Conservation (phyloP, 2,113 vertebrate genomes). For the Catagonus wagneri region DNA sequence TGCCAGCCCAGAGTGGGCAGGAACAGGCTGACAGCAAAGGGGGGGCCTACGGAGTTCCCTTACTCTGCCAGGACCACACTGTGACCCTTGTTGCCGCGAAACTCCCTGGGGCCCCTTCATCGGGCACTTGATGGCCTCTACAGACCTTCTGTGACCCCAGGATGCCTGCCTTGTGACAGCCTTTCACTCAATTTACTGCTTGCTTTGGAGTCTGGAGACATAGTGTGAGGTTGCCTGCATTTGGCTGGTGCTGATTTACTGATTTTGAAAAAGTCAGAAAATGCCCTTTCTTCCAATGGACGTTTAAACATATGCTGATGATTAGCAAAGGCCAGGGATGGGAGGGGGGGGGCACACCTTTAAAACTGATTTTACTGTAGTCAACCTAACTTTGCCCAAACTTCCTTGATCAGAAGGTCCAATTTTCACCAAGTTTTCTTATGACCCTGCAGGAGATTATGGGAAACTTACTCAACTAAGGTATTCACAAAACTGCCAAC, state of each 20-base stretch:
- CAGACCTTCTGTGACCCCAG: background rate
- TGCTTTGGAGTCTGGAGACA: background rate
- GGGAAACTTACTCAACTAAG: background rate
- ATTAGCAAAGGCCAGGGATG: background rate
- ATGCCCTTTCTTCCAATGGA: background rate
- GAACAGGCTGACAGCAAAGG: too few relatives aligned
- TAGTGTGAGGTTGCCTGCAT: background rate
- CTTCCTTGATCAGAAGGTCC: background rate
- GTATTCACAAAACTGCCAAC: background rate
- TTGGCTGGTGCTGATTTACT: background rate
- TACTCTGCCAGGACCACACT: accelerated
- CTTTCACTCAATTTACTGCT: background rate
- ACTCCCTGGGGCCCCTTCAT: background rate
- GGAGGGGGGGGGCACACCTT: too few relatives aligned
- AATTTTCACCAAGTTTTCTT: background rate
- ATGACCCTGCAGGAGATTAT: background rate
- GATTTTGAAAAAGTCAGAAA: background rate
- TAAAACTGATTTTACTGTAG: background rate
- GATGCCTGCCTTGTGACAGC: background rate
- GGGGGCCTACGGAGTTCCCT: background rate
- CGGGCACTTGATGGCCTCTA: accelerated
- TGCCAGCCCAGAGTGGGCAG: background rate
- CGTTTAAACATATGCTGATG: background rate
- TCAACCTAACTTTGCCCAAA: background rate
- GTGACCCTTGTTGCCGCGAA: background rate